phyloP scores from a whole-genome alignment of 2,888 invertebrate species.

The Aphidius colemani region DNA sequence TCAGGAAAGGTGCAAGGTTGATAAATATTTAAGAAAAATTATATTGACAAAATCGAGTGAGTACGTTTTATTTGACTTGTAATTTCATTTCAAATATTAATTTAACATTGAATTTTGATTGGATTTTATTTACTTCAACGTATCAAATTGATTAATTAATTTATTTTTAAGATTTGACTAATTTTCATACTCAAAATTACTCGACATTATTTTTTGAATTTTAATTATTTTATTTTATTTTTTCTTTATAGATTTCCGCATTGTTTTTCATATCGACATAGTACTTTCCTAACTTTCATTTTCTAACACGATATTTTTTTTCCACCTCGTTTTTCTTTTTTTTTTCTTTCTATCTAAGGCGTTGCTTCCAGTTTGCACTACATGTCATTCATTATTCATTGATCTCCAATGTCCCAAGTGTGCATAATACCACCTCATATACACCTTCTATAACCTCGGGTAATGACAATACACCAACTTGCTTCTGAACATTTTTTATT shows the following conservation, averaged over 20 bases:
- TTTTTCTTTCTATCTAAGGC: neutral
- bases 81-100: slow-evolving; percentile 3
- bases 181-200: no score
- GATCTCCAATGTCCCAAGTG: slow-evolving; percentile 11
- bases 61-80: neutral
- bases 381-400: slow-evolving; percentile 19
- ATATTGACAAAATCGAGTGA: neutral
- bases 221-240: no score
- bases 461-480: no score
- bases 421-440: slow-evolving; percentile 2
- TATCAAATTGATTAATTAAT: no score
- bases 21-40: neutral
- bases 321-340: neutral
- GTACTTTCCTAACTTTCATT: slow-evolving; percentile 6
- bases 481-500: no score
- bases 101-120: neutral
- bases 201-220: no score
- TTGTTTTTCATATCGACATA: slow-evolving; percentile 9
- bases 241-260: no score
- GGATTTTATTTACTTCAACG: no score
- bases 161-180: no score
- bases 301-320: slow-evolving; percentile 1
- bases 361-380: neutral
- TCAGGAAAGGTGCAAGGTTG: no score
- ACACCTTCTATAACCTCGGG: no score